A percentile compares a stretch with the other conserved stretches of the same genome.
phyloP scores from a whole-genome alignment of 1,140 invertebrate species.

The Uloborus diversus region DNA sequence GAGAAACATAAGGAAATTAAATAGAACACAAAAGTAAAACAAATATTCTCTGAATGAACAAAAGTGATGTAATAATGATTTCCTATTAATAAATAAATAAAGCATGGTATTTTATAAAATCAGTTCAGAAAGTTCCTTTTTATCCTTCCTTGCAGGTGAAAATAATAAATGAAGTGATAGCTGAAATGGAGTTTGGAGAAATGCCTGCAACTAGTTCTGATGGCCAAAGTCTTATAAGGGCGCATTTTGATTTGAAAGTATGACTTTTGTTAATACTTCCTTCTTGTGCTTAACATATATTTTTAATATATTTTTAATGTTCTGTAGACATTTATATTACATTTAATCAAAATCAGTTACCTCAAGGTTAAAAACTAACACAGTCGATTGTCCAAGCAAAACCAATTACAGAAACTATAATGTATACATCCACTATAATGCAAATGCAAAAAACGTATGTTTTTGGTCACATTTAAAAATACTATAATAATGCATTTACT shows the following conservation, averaged over 20 bases:
- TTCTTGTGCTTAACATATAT: background rate
- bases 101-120: background rate
- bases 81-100: background rate
- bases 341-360: too few species aligned
- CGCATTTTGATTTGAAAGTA: slow-evolving; percentile 31
- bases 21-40: too few species aligned
- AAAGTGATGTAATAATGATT: background rate
- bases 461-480: too few species aligned
- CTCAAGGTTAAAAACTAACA: too few species aligned
- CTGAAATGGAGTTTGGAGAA: slow-evolving; percentile 36
- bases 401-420: too few species aligned
- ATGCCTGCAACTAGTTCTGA: slow-evolving; percentile 27
- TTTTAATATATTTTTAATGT: background rate
- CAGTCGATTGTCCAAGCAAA: too few species aligned
- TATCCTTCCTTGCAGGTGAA: slow-evolving; percentile 14
- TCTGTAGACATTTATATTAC: too few species aligned
- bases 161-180: slow-evolving; percentile 21
- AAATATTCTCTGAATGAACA: too few species aligned
- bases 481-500: too few species aligned
- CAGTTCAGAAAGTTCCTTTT: background rate
- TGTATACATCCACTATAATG: too few species aligned
- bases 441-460: too few species aligned
- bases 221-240: slow-evolving; percentile 18
- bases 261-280: background rate
- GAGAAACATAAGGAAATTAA: too few species aligned